Evolutionary conservation across 2,888 invertebrate genomes (phyloP).

Genomic region (Micropterix aruncella): DNA sequence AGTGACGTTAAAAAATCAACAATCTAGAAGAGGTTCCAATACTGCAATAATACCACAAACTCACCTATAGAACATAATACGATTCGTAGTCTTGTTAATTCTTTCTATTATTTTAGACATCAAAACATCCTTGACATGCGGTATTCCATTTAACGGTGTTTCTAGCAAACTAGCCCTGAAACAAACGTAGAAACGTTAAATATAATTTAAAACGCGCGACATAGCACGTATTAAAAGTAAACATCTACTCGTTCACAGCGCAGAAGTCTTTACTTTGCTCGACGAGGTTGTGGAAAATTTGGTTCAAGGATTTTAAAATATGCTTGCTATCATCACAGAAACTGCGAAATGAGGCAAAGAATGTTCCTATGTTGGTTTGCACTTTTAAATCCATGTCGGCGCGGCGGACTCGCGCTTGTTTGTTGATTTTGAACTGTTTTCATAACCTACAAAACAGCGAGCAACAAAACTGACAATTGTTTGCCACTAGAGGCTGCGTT

Average conservation of each 20-base stretch:
- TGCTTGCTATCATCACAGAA: slow-evolving; percentile 31
- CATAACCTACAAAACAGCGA: too few species aligned
- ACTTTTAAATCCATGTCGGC: slow-evolving; percentile 18
- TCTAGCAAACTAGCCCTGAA: slow-evolving; percentile 29
- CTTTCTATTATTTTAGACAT: slow-evolving; percentile 25
- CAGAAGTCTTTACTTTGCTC: slow-evolving; percentile 37
- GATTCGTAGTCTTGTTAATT: slow-evolving; percentile 31
- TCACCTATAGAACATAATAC: too few species aligned
- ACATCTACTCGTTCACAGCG: slow-evolving; percentile 32
- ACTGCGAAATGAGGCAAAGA: slow-evolving; percentile 35
- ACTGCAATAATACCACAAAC: too few species aligned
- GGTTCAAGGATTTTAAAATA: slow-evolving; percentile 35
- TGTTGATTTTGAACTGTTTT: too few species aligned
- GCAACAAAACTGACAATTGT: too few species aligned
- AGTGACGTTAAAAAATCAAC: too few species aligned
- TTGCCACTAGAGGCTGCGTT: too few species aligned
- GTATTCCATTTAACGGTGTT: slow-evolving; percentile 30
- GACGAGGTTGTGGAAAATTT: slow-evolving; percentile 33
- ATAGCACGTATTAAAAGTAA: slow-evolving; percentile 7
- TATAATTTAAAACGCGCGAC: slow-evolving; percentile 12
- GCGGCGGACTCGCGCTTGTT: too few species aligned
- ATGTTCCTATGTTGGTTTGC: slow-evolving; percentile 37
- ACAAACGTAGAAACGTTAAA: slow-evolving; percentile 8
- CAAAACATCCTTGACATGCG: slow-evolving; percentile 26
- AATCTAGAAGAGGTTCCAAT: too few species aligned